Evolutionary conservation across 2,113 vertebrate species (phyloP).

Genomic region (Grus americana): DNA sequence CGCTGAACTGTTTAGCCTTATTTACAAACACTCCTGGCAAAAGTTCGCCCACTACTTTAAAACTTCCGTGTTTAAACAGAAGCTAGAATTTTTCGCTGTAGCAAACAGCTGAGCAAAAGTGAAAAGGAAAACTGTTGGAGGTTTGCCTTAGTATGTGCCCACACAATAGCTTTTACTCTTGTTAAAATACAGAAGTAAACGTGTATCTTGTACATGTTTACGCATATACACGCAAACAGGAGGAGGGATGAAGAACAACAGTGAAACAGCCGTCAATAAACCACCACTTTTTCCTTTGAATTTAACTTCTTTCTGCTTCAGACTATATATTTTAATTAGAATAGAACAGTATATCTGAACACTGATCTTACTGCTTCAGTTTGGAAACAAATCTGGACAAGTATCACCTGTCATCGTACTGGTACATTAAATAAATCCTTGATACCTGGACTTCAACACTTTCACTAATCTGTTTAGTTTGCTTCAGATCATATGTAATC

Average conservation of each 20-base stretch:
- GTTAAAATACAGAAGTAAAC: background rate
- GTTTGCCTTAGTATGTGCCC: background rate
- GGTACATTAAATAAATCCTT: background rate
- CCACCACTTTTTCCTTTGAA: background rate
- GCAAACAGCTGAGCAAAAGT: background rate
- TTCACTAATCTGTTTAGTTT: background rate
- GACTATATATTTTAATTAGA: background rate
- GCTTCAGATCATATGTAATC: background rate
- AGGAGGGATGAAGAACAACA: background rate
- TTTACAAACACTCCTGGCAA: background rate
- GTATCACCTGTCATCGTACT: background rate
- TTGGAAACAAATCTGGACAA: background rate
- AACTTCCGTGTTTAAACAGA: background rate
- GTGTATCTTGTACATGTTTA: fast-evolving
- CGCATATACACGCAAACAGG: background rate
- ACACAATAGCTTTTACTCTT: background rate
- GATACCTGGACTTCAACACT: background rate
- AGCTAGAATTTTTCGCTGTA: background rate
- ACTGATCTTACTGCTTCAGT: background rate
- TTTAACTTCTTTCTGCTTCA: background rate
- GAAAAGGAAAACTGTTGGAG: background rate
- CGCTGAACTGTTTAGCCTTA: background rate
- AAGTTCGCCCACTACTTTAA: background rate
- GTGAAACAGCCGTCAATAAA: background rate
- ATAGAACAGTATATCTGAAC: background rate